These are phyloP conservation scores for Gandaritis pyraliata DNA, from an alignment of 2,888 invertebrate species.

Conservation along the genomic window DNA sequence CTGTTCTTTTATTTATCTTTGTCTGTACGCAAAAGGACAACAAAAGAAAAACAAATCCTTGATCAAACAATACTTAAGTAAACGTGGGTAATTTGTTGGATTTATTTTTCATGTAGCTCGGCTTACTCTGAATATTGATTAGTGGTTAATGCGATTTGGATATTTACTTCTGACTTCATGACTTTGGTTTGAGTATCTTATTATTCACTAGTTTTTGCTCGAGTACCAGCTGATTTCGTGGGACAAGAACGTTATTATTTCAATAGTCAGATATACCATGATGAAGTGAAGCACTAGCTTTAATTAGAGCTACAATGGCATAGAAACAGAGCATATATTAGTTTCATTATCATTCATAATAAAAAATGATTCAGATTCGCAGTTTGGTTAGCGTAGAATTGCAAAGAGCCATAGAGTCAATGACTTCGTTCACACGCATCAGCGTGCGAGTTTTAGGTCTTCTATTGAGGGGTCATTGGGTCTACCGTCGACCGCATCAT, in stretches of 20 bases:
- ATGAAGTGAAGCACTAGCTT: background rate
- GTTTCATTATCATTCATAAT: slow-evolving; percentile 2
- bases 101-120: slow-evolving; percentile 20
- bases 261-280: too few relatives aligned
- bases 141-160: slow-evolving; percentile 16
- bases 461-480: slow-evolving; percentile 41
- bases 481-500: too few relatives aligned
- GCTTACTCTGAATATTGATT: slow-evolving; percentile 24
- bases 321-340: slow-evolving; percentile 1
- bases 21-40: slow-evolving; percentile 32
- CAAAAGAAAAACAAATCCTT: slow-evolving; percentile 36
- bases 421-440: slow-evolving; percentile 40
- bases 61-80: slow-evolving; percentile 31
- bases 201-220: slow-evolving; percentile 1
- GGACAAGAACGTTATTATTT: background rate
- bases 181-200: background rate
- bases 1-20: slow-evolving; percentile 33
- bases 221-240: background rate
- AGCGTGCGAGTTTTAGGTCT: slow-evolving; percentile 35
- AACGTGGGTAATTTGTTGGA: slow-evolving; percentile 27
- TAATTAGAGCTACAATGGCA: background rate
- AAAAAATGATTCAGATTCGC: slow-evolving; percentile 26
- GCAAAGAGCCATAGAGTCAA: slow-evolving; percentile 34
- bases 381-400: slow-evolving; percentile 28
- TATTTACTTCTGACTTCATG: slow-evolving; percentile 17